Evolutionary conservation across 2,113 vertebrate genomes (phyloP).

Genomic region (Panthera uncia): DNA sequence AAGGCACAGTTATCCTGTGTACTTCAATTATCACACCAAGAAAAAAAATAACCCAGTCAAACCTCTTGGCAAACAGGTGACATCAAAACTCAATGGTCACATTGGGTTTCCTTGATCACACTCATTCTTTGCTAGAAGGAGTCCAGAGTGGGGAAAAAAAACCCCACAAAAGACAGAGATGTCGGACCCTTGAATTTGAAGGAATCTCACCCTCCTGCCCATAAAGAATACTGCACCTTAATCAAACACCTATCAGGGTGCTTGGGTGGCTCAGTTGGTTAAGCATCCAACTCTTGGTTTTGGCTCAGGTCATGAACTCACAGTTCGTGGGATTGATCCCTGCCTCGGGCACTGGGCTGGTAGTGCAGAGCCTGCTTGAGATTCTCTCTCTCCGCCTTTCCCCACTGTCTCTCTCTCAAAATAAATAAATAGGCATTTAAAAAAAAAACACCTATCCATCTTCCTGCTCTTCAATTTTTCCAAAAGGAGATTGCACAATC

Average conservation of each 20-base stretch:
- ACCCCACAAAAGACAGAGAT: neutral
- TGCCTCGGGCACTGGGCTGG: too few species aligned
- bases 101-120: neutral
- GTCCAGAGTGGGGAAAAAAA: neutral
- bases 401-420: too few species aligned
- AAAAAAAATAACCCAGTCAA: neutral
- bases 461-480: constrained; percentile 50
- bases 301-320: too few species aligned
- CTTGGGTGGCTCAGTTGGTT: too few species aligned
- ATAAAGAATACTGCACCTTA: constrained; percentile 34
- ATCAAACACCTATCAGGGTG: constrained; percentile 36
- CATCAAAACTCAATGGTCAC: neutral
- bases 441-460: constrained; percentile 38
- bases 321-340: too few species aligned
- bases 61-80: constrained; percentile 53
- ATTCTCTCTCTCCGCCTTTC: too few species aligned
- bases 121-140: constrained; percentile 32
- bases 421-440: too few species aligned
- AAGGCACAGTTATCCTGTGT: constrained; percentile 38
- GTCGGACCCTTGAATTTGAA: constrained; percentile 43
- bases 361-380: too few species aligned
- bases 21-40: neutral
- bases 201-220: constrained; percentile 19
- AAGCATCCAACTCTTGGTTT: too few species aligned
- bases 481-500: constrained; percentile 46